A percentile compares a stretch with the other conserved stretches of the same genome.
Evolutionary conservation across 2,113 vertebrate genomes (phyloP).

Genomic region (Epinephelus moara): DNA sequence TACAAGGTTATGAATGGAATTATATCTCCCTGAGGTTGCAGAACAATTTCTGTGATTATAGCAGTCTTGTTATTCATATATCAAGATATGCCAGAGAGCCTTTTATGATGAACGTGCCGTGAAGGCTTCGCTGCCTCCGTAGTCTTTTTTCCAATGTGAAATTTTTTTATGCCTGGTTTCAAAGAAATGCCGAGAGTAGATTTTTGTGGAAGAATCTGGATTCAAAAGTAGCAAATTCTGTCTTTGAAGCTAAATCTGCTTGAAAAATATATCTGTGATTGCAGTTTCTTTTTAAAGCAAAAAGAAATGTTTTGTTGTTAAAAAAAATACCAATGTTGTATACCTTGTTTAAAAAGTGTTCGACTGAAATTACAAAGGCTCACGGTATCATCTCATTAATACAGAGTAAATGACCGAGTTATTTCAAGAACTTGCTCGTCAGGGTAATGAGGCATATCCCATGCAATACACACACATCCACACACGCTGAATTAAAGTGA

Average conservation of each 20-base stretch:
- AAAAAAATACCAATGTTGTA: not conserved
- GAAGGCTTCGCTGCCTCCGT: constrained; percentile 41
- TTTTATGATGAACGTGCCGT: constrained; percentile 51
- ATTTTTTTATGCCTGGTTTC: constrained; percentile 49
- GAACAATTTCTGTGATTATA: constrained; percentile 62
- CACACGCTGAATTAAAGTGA: constrained; percentile 37
- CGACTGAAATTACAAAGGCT: constrained; percentile 41
- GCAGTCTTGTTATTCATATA: constrained; percentile 61
- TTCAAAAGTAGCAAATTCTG: constrained; percentile 25
- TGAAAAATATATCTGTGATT: constrained; percentile 8
- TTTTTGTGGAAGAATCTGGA: constrained; percentile 6
- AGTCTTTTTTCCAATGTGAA: constrained; percentile 38
- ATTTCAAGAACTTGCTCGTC: constrained; percentile 64
- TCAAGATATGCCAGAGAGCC: constrained; percentile 60
- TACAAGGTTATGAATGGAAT: constrained; percentile 61
- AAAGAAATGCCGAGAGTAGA: constrained; percentile 2
- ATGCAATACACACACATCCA: constrained; percentile 21
- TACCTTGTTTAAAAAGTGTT: constrained; percentile 33
- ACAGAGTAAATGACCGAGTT: constrained; percentile 47
- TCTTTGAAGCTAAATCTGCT: constrained; percentile 39
- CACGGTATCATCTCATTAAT: constrained; percentile 51
- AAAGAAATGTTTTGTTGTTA: not conserved
- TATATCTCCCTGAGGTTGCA: constrained; percentile 57
- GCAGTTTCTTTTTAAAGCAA: not conserved
- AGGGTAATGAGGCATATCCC: constrained; percentile 66